Percentiles rank a stretch among this genome's conserved stretches.
Evolutionary conservation across 2,888 invertebrate genomes (phyloP).

Genomic region (Mythimna ferrago): DNA sequence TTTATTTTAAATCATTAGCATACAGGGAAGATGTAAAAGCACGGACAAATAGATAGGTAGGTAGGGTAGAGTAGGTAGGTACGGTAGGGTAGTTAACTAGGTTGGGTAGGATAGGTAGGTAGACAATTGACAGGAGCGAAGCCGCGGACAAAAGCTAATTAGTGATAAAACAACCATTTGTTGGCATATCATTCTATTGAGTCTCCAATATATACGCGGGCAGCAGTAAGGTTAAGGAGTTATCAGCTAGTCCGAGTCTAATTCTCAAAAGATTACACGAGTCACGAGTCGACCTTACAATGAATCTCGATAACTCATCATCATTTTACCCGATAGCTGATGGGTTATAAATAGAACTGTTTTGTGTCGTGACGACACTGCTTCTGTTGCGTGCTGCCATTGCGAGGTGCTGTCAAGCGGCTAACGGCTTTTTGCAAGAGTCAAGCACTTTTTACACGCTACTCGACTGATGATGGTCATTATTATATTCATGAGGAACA

Average conservation of each 20-base stretch:
- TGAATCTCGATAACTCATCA: neutral
- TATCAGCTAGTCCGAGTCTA: neutral
- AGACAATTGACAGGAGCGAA: too few relatives aligned
- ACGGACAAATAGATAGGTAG: too few relatives aligned
- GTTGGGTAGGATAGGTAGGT: too few relatives aligned
- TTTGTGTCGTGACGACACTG: conserved; percentile 1
- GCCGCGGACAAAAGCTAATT: too few relatives aligned
- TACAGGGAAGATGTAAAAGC: too few relatives aligned
- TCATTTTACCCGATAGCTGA: conserved; percentile 1
- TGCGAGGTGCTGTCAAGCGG: neutral
- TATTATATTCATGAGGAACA: neutral
- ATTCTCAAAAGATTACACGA: neutral
- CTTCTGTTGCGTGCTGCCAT: neutral
- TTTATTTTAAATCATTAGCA: too few relatives aligned
- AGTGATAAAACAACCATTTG: neutral
- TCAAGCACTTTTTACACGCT: conserved; percentile 7
- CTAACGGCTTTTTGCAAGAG: neutral
- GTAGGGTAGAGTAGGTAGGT: too few relatives aligned
- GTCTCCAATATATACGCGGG: neutral
- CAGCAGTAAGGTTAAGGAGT: neutral
- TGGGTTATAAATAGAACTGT: conserved; percentile 4
- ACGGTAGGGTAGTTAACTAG: too few relatives aligned
- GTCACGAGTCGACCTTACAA: neutral
- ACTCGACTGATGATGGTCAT: neutral
- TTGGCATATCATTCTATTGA: neutral